phyloP scores from a whole-genome alignment of 2,888 invertebrate species.

The Blastobasis adustella region DNA sequence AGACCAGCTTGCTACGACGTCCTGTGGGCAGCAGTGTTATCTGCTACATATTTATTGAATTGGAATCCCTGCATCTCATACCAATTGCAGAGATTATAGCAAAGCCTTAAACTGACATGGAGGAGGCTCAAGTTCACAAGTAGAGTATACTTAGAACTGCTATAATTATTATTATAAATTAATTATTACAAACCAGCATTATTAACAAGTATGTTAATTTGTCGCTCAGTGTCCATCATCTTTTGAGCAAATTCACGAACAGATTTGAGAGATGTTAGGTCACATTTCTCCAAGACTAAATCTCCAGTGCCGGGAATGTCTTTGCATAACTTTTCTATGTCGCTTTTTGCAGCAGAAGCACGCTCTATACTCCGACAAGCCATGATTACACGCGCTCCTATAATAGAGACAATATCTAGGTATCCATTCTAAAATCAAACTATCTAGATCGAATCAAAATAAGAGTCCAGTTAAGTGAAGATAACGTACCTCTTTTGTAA shows the following conservation, averaged over 20 bases:
- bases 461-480: background rate
- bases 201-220: constrained; percentile 79
- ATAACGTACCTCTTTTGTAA: constrained; percentile 53
- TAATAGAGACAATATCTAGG: constrained; percentile 8
- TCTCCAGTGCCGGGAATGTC: constrained; percentile 55
- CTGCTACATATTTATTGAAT: too few relatives aligned
- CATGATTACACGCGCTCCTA: constrained; percentile 75
- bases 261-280: constrained; percentile 76
- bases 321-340: constrained; percentile 63
- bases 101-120: too few relatives aligned
- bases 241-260: constrained; percentile 74
- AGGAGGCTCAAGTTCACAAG: too few relatives aligned
- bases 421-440: background rate
- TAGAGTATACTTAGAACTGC: background rate
- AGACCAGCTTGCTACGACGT: too few relatives aligned
- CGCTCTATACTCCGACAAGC: constrained; percentile 68
- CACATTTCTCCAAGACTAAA: constrained; percentile 67
- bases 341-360: constrained; percentile 73
- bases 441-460: background rate
- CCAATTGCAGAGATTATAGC: too few relatives aligned
- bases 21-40: too few relatives aligned
- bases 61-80: too few relatives aligned
- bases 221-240: constrained; percentile 70
- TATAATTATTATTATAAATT: too few relatives aligned
- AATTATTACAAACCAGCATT: constrained; percentile 72